phyloP scores from a whole-genome alignment of 2,797 vertebrate species.

The Aldrovandia affinis region DNA sequence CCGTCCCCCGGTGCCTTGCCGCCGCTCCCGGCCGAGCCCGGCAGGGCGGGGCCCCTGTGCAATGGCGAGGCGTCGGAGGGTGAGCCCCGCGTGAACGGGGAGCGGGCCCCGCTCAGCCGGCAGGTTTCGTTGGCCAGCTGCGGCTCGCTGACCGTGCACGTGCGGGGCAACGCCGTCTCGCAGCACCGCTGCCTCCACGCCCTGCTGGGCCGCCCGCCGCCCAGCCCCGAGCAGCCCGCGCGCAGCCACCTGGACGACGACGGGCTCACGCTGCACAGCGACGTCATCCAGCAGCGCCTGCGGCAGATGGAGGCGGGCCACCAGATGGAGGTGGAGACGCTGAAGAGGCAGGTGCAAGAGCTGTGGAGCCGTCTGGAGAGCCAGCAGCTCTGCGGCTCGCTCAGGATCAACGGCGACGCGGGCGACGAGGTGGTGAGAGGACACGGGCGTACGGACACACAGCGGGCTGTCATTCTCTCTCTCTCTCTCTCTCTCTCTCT shows the following conservation, averaged over 20 bases:
- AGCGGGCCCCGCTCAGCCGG: conserved; percentile 80
- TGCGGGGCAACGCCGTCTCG: conserved; percentile 57
- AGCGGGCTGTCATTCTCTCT: neutral
- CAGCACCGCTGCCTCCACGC: conserved; percentile 78
- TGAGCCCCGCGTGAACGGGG: conserved; percentile 73
- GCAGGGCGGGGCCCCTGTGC: conserved; percentile 70
- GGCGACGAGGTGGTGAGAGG: conserved; percentile 90
- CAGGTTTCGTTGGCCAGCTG: conserved; percentile 84
- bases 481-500: neutral
- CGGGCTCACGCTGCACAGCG: conserved; percentile 88
- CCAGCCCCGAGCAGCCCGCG: conserved; percentile 87
- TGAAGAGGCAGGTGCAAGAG: conserved; percentile 96
- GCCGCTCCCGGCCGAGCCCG: conserved; percentile 55
- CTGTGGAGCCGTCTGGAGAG: conserved; percentile 90
- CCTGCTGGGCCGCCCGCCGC: conserved; percentile 61
- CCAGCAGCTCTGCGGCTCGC: conserved; percentile 78
- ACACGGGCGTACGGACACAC: neutral
- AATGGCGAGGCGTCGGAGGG: conserved; percentile 75
- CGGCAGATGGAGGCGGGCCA: conserved; percentile 95
- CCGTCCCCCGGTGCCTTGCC: conserved; percentile 87
- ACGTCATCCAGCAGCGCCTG: conserved; percentile 90
- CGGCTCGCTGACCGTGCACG: conserved; percentile 76
- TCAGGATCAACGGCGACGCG: conserved; percentile 87
- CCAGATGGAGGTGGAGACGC: conserved; percentile 92
- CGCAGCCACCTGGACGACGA: conserved; percentile 92